Base-by-base conservation (phyloP, 2,888 invertebrate species). In the Phanerotoma sp. region DNA sequence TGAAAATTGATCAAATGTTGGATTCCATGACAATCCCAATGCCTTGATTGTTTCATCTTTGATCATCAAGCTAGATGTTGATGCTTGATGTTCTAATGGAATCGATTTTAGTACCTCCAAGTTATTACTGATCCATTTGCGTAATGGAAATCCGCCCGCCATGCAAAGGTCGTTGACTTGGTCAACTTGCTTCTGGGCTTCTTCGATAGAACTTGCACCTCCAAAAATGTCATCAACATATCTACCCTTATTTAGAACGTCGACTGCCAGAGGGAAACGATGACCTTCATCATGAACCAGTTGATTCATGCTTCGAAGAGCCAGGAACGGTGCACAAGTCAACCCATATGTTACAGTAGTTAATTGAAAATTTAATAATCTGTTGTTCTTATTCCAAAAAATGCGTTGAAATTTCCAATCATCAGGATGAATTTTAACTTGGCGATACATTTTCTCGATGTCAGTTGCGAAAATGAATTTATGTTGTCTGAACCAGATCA, bases 11-110 rank as follows among this genome's bases (percentile, higher is more conserved):
- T 58, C 47, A 0, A 32, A 11, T 18, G 35, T 22, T n/a, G 52
- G 54, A 13, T 50, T 30, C 54, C 55, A 58, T 5, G 16, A 15
- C 18, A 55, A 30, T 16, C 54, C 51, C 10, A 57, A 30, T n/a
- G 40, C 48, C 5, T 54, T 20, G 11, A 46, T 32, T 5, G 30
- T 6, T n/a, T 10, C 18, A 15, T 45, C 30, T 22, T 22, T 15
- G 10, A 48, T 25, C 22, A 22, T 25, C 42, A 11, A n/a, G n/a
- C n/a, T n/a, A n/a, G n/a, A n/a, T n/a, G 41, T 32, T 11, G 30
- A 25, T 41, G 37, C 33, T 33, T 28, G 18, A 22, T 28, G 4
- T 42, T 21, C 18, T 15, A 22, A 4, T 11, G 42, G 38, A 15
- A 53, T 32, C 7, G 44, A 30, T 10, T 20, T 16, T 6, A 51